A percentile compares a stretch with the other conserved stretches of the same genome.
phyloP scores from a whole-genome alignment of 1,140 invertebrate genomes.

The Drosophila setifemur region DNA sequence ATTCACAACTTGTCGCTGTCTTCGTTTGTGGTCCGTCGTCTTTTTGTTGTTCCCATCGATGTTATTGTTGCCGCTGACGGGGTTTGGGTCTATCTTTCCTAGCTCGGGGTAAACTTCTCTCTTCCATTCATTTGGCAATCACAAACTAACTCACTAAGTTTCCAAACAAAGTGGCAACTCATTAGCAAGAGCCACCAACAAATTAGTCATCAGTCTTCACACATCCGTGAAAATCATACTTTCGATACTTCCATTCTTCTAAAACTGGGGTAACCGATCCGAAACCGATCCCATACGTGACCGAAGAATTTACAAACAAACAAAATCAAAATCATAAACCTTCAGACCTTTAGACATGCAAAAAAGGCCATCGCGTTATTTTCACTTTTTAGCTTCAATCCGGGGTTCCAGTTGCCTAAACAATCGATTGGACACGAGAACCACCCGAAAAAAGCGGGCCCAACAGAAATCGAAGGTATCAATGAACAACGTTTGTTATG shows the following conservation, averaged over 20 bases:
- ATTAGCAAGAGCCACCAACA: conserved; percentile 31
- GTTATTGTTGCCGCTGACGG: background rate
- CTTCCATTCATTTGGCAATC: conserved; percentile 54
- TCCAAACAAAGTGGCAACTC: conserved; percentile 14
- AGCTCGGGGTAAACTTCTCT: conserved; percentile 40
- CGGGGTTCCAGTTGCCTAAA: background rate
- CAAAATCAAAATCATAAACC: conserved; percentile 9
- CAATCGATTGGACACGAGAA: conserved; percentile 29
- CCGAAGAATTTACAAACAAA: conserved; percentile 12
- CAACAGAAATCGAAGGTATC: conserved; percentile 22
- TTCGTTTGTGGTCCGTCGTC: conserved; percentile 22
- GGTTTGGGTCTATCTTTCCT: conserved; percentile 10
- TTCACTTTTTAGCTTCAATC: conserved; percentile 62
- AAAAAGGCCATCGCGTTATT: conserved; percentile 62
- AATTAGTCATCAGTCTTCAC: conserved; percentile 41
- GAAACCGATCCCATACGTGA: conserved; percentile 27
- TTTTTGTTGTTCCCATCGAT: conserved; percentile 6
- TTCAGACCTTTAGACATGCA: conserved; percentile 60
- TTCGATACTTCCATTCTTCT: conserved; percentile 43
- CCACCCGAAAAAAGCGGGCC: conserved; percentile 26
- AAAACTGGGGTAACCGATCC: conserved; percentile 15
- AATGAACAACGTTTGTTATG: conserved; percentile 50
- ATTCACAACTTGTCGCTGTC: conserved; percentile 67
- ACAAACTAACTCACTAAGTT: background rate
- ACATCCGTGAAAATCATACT: conserved; percentile 38